phyloP scores from a whole-genome alignment of 2,113 vertebrate genomes.

The Ia io region DNA sequence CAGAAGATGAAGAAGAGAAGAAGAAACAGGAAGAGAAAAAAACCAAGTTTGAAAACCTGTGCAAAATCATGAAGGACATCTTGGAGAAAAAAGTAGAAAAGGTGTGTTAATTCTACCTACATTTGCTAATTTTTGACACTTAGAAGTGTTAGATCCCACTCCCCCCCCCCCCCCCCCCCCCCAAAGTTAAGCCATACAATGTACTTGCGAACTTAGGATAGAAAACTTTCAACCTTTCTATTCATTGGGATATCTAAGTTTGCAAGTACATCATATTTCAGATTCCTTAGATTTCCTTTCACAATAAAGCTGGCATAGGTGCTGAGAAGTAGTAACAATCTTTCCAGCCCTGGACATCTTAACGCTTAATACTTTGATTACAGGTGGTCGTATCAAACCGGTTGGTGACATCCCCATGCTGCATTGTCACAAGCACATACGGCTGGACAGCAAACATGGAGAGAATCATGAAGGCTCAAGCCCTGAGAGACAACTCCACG shows the following conservation, averaged over 20 bases:
- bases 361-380: not conserved
- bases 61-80: slow-evolving; percentile 92
- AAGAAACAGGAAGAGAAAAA: slow-evolving; percentile 90
- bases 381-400: slow-evolving; percentile 88
- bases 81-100: slow-evolving; percentile 91
- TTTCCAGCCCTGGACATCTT: rapidly evolving
- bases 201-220: no score
- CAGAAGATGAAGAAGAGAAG: slow-evolving; percentile 90
- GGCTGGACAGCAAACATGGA: slow-evolving; percentile 93
- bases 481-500: slow-evolving; percentile 87
- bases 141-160: no score
- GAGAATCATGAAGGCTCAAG: slow-evolving; percentile 90
- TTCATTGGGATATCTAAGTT: not conserved
- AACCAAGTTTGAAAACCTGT: slow-evolving; percentile 88
- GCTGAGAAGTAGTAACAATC: rapidly evolving
- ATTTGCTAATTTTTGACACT: not conserved
- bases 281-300: not conserved
- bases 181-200: rapidly evolving
- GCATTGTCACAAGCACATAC: slow-evolving; percentile 85
- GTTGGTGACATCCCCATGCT: slow-evolving; percentile 86
- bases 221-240: not conserved
- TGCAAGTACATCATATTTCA: rapidly evolving
- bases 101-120: slow-evolving; percentile 64
- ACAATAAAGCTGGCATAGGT: rapidly evolving
- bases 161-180: no score